Percentiles rank a stretch among this genome's conserved stretches.
These are phyloP conservation scores for Thripadectes ignobilis DNA, from an alignment of 2,797 vertebrate genomes.

Conservation along the genomic window DNA sequence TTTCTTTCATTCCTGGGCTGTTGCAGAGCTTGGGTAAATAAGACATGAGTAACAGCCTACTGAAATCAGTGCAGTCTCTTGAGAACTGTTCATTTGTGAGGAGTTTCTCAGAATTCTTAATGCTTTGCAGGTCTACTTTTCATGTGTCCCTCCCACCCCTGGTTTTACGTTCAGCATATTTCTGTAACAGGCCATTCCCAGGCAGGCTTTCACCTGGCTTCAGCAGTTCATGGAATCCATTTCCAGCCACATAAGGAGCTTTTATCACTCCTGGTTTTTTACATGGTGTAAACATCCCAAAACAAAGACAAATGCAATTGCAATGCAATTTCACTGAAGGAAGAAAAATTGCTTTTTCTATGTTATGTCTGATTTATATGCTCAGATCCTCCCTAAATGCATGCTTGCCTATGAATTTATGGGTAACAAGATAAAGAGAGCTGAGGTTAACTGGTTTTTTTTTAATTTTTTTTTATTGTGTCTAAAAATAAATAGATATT, in stretches of 20 bases:
- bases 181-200: background rate
- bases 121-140: background rate
- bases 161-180: background rate
- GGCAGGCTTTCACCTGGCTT: background rate
- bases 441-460: background rate
- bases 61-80: background rate
- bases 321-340: background rate
- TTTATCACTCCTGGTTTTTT: background rate
- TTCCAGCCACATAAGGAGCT: background rate
- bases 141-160: background rate
- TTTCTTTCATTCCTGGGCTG: background rate
- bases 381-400: background rate
- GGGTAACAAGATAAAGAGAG: background rate
- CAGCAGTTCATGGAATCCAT: background rate
- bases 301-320: background rate
- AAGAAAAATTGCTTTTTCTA: background rate
- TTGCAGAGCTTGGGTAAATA: background rate
- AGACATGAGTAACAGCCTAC: background rate
- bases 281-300: accelerated
- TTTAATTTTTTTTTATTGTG: background rate
- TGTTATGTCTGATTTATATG: background rate
- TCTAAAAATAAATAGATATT: background rate
- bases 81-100: background rate
- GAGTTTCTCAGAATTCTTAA: background rate
- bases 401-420: background rate